Conservation (phyloP, 1,140 invertebrate species). For the Nylanderia fulva region DNA sequence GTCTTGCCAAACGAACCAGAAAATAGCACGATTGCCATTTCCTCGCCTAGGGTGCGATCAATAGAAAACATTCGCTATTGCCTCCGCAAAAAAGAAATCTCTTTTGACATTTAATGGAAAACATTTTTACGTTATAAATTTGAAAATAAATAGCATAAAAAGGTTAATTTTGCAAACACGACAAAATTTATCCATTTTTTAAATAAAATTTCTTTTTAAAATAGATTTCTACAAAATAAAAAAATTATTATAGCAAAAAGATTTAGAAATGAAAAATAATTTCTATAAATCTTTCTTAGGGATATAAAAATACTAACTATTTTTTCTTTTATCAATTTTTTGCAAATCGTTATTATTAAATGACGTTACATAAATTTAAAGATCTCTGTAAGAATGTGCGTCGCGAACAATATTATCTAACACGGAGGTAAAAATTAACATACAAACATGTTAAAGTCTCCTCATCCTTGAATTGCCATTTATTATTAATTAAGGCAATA, state of each 20-base stretch:
- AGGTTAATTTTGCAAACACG: background rate
- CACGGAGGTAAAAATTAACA: background rate
- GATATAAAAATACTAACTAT: background rate
- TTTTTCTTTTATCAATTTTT: background rate
- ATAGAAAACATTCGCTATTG: slow-evolving; percentile 5
- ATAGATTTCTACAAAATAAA: background rate
- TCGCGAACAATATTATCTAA: background rate
- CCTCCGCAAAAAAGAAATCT: too few species aligned
- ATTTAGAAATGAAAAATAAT: background rate
- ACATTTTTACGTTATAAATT: too few species aligned
- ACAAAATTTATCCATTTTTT: background rate
- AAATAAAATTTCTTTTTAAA: background rate
- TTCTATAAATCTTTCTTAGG: background rate
- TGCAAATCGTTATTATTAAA: background rate
- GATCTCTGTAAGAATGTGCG: background rate
- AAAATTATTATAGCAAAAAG: background rate
- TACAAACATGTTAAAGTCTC: background rate
- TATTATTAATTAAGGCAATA: background rate
- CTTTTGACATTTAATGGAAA: too few species aligned
- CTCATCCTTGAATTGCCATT: slow-evolving; percentile 15
- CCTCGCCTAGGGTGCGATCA: background rate
- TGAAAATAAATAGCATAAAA: background rate
- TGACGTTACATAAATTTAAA: background rate
- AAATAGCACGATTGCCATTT: slow-evolving; percentile 42
- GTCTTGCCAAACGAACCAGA: slow-evolving; percentile 21